These are phyloP conservation scores for Eurypyga helias DNA, from an alignment of 2,113 vertebrate genomes.

Conservation along the genomic window DNA sequence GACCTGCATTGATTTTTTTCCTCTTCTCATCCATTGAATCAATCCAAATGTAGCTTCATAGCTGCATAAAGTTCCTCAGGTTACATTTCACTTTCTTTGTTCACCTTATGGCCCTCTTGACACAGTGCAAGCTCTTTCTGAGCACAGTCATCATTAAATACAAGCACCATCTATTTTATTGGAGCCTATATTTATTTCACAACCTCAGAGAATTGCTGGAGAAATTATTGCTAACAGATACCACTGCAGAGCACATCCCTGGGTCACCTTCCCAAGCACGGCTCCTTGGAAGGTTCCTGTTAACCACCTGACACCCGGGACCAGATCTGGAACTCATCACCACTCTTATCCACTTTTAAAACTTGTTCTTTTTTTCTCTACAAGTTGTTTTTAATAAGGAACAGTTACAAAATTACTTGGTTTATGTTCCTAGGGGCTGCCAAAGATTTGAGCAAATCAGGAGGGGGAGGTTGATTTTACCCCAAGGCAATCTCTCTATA, in stretches of 20 bases:
- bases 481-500: slow-evolving; percentile 13
- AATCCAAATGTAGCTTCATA: not conserved
- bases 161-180: slow-evolving; percentile 29
- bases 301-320: not conserved
- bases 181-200: slow-evolving; percentile 31
- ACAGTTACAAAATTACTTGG: slow-evolving; percentile 47
- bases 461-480: slow-evolving; percentile 6
- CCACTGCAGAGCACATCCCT: not conserved
- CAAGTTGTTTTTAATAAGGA: slow-evolving; percentile 59
- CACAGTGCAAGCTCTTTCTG: not conserved
- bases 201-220: not conserved
- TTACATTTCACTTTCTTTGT: slow-evolving; percentile 4
- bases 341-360: not conserved
- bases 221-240: slow-evolving; percentile 42
- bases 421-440: slow-evolving; percentile 26
- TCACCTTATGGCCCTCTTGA: slow-evolving; percentile 9
- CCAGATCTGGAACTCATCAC: slow-evolving; percentile 56
- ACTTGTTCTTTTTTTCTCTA: not conserved
- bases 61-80: not conserved
- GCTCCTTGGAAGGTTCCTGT: not conserved
- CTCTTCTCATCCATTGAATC: not conserved
- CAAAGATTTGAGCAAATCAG: slow-evolving; percentile 43
- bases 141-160: not conserved
- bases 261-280: accelerated
- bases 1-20: not conserved